Percentiles rank a stretch among this genome's conserved stretches.
phyloP scores from a whole-genome alignment of 2,797 vertebrate genomes.

The Myotis myotis region DNA sequence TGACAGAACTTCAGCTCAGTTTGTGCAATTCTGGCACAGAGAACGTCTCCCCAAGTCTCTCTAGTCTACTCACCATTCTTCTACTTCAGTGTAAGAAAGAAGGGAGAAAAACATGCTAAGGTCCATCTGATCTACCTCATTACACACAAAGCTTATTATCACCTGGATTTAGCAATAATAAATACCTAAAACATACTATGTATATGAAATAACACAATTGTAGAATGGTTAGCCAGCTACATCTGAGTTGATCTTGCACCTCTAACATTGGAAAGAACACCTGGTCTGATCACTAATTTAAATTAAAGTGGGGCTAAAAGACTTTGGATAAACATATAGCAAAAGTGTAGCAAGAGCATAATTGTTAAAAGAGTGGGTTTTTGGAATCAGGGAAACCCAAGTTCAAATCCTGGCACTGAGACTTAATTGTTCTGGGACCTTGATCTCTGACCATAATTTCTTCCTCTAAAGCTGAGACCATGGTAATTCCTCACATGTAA shows the following conservation, averaged over 20 bases:
- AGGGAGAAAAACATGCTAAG: neutral
- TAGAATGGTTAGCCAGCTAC: neutral
- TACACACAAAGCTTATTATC: constrained; percentile 2
- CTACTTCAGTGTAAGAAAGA: neutral
- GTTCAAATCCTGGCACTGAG: neutral
- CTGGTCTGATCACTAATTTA: neutral
- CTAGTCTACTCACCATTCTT: neutral
- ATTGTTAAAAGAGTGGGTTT: neutral
- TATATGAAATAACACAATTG: neutral
- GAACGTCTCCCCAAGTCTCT: neutral
- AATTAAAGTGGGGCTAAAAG: neutral
- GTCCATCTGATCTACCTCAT: neutral
- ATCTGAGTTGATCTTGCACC: neutral
- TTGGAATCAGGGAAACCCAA: neutral
- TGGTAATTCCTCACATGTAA: neutral
- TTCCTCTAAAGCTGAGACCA: neutral
- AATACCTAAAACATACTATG: neutral
- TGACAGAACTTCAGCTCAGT: neutral
- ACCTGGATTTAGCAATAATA: neutral
- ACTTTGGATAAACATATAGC: neutral
- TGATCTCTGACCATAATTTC: neutral
- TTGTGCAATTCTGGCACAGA: neutral
- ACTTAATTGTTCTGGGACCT: neutral
- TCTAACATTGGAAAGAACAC: neutral
- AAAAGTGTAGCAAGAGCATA: neutral